phyloP scores from a whole-genome alignment of 2,797 vertebrate genomes.

The Sebastes hubbsi region DNA sequence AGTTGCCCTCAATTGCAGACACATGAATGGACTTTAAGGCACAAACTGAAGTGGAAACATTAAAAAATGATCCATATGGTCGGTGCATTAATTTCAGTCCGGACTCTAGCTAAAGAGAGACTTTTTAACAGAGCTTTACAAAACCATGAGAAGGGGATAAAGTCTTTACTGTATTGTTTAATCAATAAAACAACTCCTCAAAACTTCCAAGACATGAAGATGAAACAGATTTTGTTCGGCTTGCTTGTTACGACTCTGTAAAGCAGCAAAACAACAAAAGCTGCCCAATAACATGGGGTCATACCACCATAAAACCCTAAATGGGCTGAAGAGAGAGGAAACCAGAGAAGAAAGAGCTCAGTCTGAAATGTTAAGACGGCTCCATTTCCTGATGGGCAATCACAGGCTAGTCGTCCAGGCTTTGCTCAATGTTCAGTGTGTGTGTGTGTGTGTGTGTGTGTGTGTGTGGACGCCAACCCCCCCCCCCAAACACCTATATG shows the following conservation, averaged over 20 bases:
- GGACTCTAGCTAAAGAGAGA: neutral
- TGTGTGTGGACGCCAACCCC: slow-evolving; percentile 12
- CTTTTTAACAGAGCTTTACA: slow-evolving; percentile 16
- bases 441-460: slow-evolving; percentile 7
- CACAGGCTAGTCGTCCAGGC: slow-evolving; percentile 46
- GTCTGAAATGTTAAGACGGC: slow-evolving; percentile 44
- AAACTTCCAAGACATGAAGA: slow-evolving; percentile 28
- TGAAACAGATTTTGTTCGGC: slow-evolving; percentile 40
- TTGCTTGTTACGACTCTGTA: slow-evolving; percentile 49
- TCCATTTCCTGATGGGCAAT: slow-evolving; percentile 66
- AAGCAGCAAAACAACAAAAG: slow-evolving; percentile 68
- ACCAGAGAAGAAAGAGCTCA: slow-evolving; percentile 42
- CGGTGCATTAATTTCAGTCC: neutral
- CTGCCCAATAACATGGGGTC: slow-evolving; percentile 37
- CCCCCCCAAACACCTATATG: slow-evolving; percentile 50
- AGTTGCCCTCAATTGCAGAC: neutral
- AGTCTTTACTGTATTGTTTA: slow-evolving; percentile 53
- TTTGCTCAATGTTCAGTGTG: slow-evolving; percentile 28
- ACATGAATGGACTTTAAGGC: neutral
- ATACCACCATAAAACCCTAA: slow-evolving; percentile 59
- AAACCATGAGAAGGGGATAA: slow-evolving; percentile 37
- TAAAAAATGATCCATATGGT: neutral
- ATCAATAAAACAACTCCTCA: slow-evolving; percentile 51
- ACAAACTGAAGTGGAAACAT: neutral
- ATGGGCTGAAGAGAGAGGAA: slow-evolving; percentile 45